Base-by-base conservation (phyloP, 2,113 vertebrate genomes). In the Lophotis ruficrista region DNA sequence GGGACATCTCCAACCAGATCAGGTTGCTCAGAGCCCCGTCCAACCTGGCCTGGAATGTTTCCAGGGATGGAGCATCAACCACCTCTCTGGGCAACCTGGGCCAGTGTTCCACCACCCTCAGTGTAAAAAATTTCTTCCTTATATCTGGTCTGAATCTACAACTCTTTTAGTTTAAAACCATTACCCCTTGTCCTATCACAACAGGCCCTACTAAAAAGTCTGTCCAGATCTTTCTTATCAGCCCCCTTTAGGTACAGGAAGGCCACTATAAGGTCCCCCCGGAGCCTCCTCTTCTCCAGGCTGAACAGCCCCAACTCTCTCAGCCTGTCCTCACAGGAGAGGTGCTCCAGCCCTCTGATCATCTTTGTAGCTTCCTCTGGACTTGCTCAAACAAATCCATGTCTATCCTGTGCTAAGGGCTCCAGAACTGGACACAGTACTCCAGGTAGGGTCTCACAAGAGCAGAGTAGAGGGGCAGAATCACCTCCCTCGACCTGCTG, bases 401-500 rank as follows among this genome's bases (percentile, higher is more conserved):
- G 28, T 56, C 38, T 23, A 14, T 72, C 21, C 33, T 35, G 31
- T 19, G n/a, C 21, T 65, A 35, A 33, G 33, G 28, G 3, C 13
- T 3, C 24, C 48, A 35, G 14, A 76, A 33, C 30, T 57, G 66
- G n/a, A 60, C 1, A 14, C 38, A 41, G 30, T 5, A 6, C 33
- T 82, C 11, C 31, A 28, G 33, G 14, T 13, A 8, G 20, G 4
- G 9, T 77, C 68, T 68, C 38, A 10, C 4, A 28, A 45, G 64
- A 69, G 24, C 0, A 0, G 19, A 66, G 25, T 0, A 62, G 60
- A 84, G 38, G 38, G 9, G 5, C 19, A 81, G 68, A 72, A 88
- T 24, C 41, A 2, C 18, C 15, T 37, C 68, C 20, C 10, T 45
- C 2, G 2, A 17, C 25, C n/a, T 0, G 2, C 16, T 50, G 56